Base-by-base conservation (phyloP, 2,113 vertebrate species). In the Mustela lutreola region DNA sequence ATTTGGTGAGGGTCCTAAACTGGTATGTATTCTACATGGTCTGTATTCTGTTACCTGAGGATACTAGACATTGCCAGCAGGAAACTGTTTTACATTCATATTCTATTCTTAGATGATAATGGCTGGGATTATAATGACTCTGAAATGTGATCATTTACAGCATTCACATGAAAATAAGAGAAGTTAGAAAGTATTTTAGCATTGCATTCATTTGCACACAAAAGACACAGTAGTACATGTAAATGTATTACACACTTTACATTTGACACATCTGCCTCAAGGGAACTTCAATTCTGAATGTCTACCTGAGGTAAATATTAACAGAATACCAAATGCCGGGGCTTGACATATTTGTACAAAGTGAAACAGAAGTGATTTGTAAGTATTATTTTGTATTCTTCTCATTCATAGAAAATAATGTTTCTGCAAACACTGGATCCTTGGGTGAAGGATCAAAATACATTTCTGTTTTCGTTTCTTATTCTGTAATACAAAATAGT, bases 91-190 rank as follows among this genome's bases (percentile, higher is more conserved):
- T 67, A 63, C 39, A 12, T 42, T 58, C 53, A 84, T 39, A 92
- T 21, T 80, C 84, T 80, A n/a, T 48, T 50, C 70, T 80, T 48
- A 63, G 53, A 28, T 42, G 31, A 62, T 90, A 62, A 60, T 50
- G 22, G 33, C 0, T 4, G 50, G n/a, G n/a, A 45, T 78, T 86
- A 24, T 71, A 73, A 63, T 60, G 45, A 16, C 53, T 91, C 18
- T 31, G 53, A 65, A 18, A 26, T 65, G 0, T 63, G 15, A 31
- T 75, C 24, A 58, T 62, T 80, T 79, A n/a, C 21, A 87, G 11
- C 36, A 58, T 67, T 94, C 84, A 76, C 36, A 84, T 80, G 48
- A 84, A 94, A 94, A 86, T n/a, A 10, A 62, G 75, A 85, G 62
- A 42, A 39, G 28, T 92, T 48, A 31, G 60, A 71, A 71, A 76